phyloP scores from a whole-genome alignment of 2,113 vertebrate genomes.

The Gasterosteus aculeatus region DNA sequence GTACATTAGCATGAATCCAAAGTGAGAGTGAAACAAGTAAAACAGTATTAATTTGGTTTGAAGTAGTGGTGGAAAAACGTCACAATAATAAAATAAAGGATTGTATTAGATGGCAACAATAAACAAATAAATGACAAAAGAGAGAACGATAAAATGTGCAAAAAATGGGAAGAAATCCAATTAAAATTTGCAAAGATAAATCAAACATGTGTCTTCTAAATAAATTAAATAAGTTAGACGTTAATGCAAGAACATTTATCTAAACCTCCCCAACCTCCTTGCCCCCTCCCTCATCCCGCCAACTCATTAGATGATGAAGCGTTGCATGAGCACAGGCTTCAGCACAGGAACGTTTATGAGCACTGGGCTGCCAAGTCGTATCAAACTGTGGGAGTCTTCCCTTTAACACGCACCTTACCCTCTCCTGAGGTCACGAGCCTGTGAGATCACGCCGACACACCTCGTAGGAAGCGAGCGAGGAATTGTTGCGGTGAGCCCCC shows the following conservation, averaged over 20 bases:
- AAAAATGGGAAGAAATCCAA: neutral
- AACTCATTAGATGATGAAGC: neutral
- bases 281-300: neutral
- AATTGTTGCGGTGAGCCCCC: neutral
- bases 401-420: neutral
- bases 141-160: neutral
- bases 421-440: neutral
- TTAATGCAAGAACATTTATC: neutral
- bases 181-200: neutral
- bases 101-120: neutral
- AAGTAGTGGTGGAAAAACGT: neutral
- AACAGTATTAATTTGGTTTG: neutral
- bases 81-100: neutral
- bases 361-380: neutral
- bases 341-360: neutral
- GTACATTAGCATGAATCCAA: neutral
- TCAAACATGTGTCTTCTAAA: neutral
- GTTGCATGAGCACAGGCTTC: neutral
- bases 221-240: neutral
- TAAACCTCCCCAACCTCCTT: neutral
- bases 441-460: neutral
- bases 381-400: neutral
- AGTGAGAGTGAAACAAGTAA: neutral
- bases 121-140: neutral
- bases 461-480: neutral